Evolutionary conservation across 2,888 invertebrate genomes (phyloP).

Genomic region (Orthosia gothica): DNA sequence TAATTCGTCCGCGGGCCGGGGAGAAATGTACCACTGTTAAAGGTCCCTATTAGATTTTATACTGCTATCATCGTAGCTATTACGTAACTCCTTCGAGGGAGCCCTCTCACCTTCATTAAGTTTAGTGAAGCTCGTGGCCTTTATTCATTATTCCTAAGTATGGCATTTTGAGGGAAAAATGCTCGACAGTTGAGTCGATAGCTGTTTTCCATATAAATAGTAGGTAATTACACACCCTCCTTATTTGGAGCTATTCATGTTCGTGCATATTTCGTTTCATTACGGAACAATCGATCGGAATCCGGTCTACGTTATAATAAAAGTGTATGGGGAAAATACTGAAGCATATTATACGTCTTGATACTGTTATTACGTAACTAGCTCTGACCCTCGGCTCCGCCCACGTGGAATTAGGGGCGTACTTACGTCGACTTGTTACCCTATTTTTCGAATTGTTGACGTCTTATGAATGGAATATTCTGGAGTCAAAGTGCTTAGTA

Average conservation of each 20-base stretch:
- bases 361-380: slow-evolving; percentile 65
- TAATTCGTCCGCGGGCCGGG: slow-evolving; percentile 64
- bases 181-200: slow-evolving; percentile 78
- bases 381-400: slow-evolving; percentile 46
- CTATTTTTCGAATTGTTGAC: slow-evolving; percentile 63
- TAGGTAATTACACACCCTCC: slow-evolving; percentile 66
- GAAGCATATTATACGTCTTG: slow-evolving; percentile 55
- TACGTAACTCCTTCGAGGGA: slow-evolving; percentile 82
- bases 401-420: slow-evolving; percentile 65
- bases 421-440: slow-evolving; percentile 58
- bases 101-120: slow-evolving; percentile 84
- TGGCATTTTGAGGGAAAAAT: slow-evolving; percentile 83
- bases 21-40: slow-evolving; percentile 77
- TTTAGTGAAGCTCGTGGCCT: slow-evolving; percentile 76
- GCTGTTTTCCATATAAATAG: slow-evolving; percentile 79
- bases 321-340: slow-evolving; percentile 44
- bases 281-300: slow-evolving; percentile 54
- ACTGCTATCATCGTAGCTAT: slow-evolving; percentile 83
- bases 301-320: slow-evolving; percentile 42
- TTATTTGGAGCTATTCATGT: slow-evolving; percentile 67
- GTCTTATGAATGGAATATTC: slow-evolving; percentile 60
- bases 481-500: slow-evolving; percentile 48
- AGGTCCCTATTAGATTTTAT: slow-evolving; percentile 88
- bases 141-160: slow-evolving; percentile 87
- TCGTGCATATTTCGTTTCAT: slow-evolving; percentile 62